Percentiles rank a stretch among this genome's conserved stretches.
Conservation (phyloP, 1,140 invertebrate genomes). For the Pinna nobilis region DNA sequence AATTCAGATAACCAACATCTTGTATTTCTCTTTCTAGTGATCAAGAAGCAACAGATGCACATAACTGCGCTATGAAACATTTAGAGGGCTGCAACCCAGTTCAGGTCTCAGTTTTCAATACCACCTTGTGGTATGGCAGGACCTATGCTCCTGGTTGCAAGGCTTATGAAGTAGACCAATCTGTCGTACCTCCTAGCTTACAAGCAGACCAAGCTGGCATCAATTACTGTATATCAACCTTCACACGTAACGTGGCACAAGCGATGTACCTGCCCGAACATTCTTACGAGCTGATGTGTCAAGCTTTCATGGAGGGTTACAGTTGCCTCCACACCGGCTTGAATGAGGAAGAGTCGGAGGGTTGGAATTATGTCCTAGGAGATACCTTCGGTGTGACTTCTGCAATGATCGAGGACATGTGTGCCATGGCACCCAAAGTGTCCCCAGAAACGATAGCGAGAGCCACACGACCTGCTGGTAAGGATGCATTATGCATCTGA, state of each 20-base stretch:
- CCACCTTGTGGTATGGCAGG: not conserved
- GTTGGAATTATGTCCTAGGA: not conserved
- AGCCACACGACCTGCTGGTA: not conserved
- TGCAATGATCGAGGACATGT: not conserved
- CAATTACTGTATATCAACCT: not conserved
- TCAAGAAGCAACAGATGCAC: not conserved
- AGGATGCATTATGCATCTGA: not conserved
- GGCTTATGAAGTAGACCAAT: not conserved
- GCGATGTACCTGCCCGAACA: not conserved
- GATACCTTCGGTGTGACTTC: not conserved
- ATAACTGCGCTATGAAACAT: not conserved
- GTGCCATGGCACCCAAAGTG: not conserved
- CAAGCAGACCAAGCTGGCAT: not conserved
- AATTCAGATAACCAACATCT: too few species aligned
- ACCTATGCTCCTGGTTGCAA: not conserved
- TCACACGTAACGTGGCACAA: not conserved
- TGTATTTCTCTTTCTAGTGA: not conserved
- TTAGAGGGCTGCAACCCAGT: constrained; percentile 4
- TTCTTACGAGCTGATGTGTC: not conserved
- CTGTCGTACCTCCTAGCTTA: not conserved
- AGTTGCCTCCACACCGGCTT: not conserved
- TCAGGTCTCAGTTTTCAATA: constrained; percentile 6
- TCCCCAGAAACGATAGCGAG: not conserved
- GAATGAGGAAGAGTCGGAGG: not conserved
- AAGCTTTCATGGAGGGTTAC: not conserved